Evolutionary conservation across 1,140 invertebrate genomes (phyloP), one percentile per base, ranked within the genome.

Genomic region (Polypedilum vanderplanki): DNA sequence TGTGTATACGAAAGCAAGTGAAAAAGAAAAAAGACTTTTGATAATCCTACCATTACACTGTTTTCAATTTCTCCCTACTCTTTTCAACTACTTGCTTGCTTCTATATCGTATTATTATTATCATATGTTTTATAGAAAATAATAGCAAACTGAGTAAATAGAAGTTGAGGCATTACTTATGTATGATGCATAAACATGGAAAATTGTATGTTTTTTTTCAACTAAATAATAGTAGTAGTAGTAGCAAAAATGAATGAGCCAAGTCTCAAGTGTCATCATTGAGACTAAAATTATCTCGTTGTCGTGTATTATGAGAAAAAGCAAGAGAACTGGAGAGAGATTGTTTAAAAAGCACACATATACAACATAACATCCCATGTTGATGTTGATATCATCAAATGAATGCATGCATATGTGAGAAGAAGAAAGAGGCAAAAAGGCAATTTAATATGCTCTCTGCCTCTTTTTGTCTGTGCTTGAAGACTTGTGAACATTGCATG

Each of bases 251-350:
- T 46, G 41, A 46, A 46, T 46, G 41, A 1, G 15, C 41, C 41
- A 57, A 12, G 12, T 15, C 46, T 57, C 46, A 57, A 57, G 46
- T 57, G 46, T 57, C 46, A 57, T 57, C 46, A 57, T 57, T 57
- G 46, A 57, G 46, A 57, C 10, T 57, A 57, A 57, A 57, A 57
- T 57, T 57, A 57, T 57, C 46, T 57, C n/a, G n/a, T 57, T n/a
- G 46, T 57, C 46, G 15, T 57, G 46, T 57, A 57, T 57, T 33
- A 33, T 5, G 24, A 33, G 24, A 33, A 33, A n/a, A 33, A 33
- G 24, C 24, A 33, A 33, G 24, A 33, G 24, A 1, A 33, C n/a
- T n/a, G n/a, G n/a, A 33, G 24, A 33, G 24, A 33, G 24, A 33
- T 33, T 33, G 24, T 33, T 33, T 33, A 33, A 33, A 33, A 33